Evolutionary conservation across 1,140 invertebrate species (phyloP), one percentile per base, ranked within the genome.

Genomic region (Heliconius hermathena): DNA sequence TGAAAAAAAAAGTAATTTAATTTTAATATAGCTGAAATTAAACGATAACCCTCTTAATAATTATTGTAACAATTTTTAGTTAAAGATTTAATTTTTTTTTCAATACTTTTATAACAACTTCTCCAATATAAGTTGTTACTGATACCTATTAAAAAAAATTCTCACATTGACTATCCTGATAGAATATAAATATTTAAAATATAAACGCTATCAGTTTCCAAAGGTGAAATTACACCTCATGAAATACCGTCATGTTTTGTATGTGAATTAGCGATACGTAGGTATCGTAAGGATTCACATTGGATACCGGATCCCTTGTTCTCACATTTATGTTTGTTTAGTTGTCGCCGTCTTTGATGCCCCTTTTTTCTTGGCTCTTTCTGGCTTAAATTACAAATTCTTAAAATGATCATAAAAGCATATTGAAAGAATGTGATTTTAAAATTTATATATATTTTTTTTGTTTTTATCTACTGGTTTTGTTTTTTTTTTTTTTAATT

Each of bases 201-300:
- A 26, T 29, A 26, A 26, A 16, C 9, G 54, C n/a, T 57, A 66
- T 66, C 22, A 13, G 6, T 29, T 66, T 66, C 22, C n/a, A 26
- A 26, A 66, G 60, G 9, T 66, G 22, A 66, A 66, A 66, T 66
- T 66, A 29, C 22, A 66, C 22, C 60, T 66, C 1, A 26, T 66
- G 6, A 57, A n/a, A 57, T n/a, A 57, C 29, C 26, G 60, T 66
- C 60, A 26, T 57, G 54, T 41, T 49, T 18, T 66, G 11, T 66
- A 16, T 66, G 26, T 22, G 22, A 66, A 16, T 13, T 29, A 29
- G 8, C 60, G 60, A 29, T 22, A 29, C 3, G 60, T 66, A 66
- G 60, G 13, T 26, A 78, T 76, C 77, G n/a, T 82, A 82, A 16
- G 81, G 77, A 76, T 82, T 82, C 80, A 20, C 70, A 74, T 70